Percentiles rank a stretch among this genome's conserved stretches.
Conservation (phyloP, 1,140 invertebrate genomes). For the Lysiphlebus fabarum region DNA sequence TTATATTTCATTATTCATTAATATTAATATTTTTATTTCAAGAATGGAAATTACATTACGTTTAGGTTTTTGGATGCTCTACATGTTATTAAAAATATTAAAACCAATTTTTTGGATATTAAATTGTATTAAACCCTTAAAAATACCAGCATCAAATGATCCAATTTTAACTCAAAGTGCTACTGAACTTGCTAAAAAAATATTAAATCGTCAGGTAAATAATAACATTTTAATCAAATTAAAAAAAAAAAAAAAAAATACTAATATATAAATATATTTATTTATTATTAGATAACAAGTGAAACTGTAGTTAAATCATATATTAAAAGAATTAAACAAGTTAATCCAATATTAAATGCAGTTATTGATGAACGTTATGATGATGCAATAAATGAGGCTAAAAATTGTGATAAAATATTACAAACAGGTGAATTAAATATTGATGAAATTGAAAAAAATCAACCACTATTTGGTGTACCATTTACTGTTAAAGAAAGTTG, state of each 20-base stretch:
- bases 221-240: not conserved
- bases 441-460: conserved; percentile 52
- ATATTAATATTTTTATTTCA: too few relatives aligned
- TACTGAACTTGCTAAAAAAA: conserved; percentile 43
- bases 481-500: conserved; percentile 75
- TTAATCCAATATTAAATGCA: conserved; percentile 72
- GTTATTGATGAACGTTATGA: conserved; percentile 70
- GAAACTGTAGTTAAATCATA: conserved; percentile 64
- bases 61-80: conserved; percentile 18
- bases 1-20: too few relatives aligned
- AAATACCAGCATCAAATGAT: conserved; percentile 39
- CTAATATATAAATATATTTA: not conserved
- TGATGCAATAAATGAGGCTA: conserved; percentile 68
- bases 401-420: conserved; percentile 59
- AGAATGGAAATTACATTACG: not conserved
- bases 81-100: conserved; percentile 19
- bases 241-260: not conserved
- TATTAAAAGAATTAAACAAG: conserved; percentile 66
- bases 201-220: conserved; percentile 51
- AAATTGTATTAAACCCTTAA: conserved; percentile 27
- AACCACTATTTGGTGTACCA: conserved; percentile 74
- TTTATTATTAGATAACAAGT: conserved; percentile 52
- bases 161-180: conserved; percentile 42
- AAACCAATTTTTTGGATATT: conserved; percentile 32
- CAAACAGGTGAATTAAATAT: conserved; percentile 38